Evolutionary conservation across 2,888 invertebrate genomes (phyloP).

Genomic region (Thera britannica): DNA sequence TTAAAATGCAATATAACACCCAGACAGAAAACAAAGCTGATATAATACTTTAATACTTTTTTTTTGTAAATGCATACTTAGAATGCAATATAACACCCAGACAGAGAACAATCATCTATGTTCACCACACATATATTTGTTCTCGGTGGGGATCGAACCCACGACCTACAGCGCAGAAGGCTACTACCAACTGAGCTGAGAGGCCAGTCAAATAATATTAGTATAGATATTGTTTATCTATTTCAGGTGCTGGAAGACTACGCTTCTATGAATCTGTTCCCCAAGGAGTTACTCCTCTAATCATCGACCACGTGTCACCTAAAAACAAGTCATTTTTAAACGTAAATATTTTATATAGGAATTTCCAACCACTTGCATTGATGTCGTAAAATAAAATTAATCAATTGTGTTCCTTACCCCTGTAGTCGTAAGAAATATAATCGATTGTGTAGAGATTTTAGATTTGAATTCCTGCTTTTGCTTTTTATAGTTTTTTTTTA

Average conservation of each 20-base stretch:
- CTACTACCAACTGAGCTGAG: no score
- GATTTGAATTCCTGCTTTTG: slow-evolving; percentile 19
- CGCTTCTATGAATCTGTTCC: slow-evolving; percentile 92
- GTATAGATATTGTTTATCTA: slow-evolving; percentile 20
- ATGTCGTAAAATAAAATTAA: slow-evolving; percentile 22
- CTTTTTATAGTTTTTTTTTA: slow-evolving; percentile 20
- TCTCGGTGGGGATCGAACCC: no score
- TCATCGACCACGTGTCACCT: slow-evolving; percentile 14
- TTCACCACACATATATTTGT: no score
- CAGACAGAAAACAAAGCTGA: no score
- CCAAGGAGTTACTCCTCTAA: slow-evolving; percentile 88
- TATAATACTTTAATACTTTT: no score
- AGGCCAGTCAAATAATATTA: no score
- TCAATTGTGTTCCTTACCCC: slow-evolving; percentile 31
- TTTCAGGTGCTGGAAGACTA: slow-evolving; percentile 92
- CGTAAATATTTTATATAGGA: slow-evolving; percentile 19
- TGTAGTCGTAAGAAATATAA: slow-evolving; percentile 23
- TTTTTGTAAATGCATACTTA: no score
- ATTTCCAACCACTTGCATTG: slow-evolving; percentile 15
- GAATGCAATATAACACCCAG: no score
- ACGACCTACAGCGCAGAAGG: no score
- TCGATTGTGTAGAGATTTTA: slow-evolving; percentile 19
- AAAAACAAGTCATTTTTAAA: slow-evolving; percentile 20
- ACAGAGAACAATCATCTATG: no score
- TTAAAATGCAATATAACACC: no score